Evolutionary conservation across 1,140 invertebrate genomes (phyloP).

Genomic region (Zaprionus tsacasi): DNA sequence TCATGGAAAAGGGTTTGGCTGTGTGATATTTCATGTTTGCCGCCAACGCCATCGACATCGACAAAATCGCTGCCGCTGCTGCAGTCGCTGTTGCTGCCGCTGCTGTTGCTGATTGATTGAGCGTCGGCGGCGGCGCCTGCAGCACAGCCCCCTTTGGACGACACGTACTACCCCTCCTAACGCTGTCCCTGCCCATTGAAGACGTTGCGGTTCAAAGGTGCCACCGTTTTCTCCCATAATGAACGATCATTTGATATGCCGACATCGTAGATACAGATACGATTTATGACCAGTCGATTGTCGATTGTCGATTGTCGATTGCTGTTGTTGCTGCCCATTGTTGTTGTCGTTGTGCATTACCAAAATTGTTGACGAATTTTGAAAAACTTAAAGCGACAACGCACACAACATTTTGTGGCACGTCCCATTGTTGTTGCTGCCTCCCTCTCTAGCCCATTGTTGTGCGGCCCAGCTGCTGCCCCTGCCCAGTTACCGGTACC

Average conservation of each 20-base stretch:
- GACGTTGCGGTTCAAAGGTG: slow-evolving; percentile 63
- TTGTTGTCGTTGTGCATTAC: slow-evolving; percentile 37
- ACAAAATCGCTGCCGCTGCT: slow-evolving; percentile 44
- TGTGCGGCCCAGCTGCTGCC: slow-evolving; percentile 22
- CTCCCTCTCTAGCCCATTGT: not conserved
- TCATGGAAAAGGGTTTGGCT: slow-evolving; percentile 77
- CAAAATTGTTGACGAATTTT: slow-evolving; percentile 40
- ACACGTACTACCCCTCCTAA: slow-evolving; percentile 33
- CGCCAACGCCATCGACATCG: slow-evolving; percentile 70
- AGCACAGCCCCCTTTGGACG: slow-evolving; percentile 44
- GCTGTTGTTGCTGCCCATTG: not conserved
- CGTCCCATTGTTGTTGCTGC: slow-evolving; percentile 24
- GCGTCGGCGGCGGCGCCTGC: slow-evolving; percentile 51
- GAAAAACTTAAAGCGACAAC: slow-evolving; percentile 64
- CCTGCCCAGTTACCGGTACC: not conserved
- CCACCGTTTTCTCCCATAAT: slow-evolving; percentile 60
- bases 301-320: not conserved
- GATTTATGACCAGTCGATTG: slow-evolving; percentile 40
- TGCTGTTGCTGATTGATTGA: slow-evolving; percentile 72
- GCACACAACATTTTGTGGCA: slow-evolving; percentile 60
- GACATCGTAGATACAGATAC: slow-evolving; percentile 37
- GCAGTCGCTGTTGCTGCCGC: slow-evolving; percentile 29
- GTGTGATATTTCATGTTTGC: slow-evolving; percentile 81
- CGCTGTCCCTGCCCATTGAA: slow-evolving; percentile 2
- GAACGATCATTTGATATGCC: slow-evolving; percentile 62